Base-by-base conservation (phyloP, 2,113 vertebrate species). In the Stercorarius parasiticus region DNA sequence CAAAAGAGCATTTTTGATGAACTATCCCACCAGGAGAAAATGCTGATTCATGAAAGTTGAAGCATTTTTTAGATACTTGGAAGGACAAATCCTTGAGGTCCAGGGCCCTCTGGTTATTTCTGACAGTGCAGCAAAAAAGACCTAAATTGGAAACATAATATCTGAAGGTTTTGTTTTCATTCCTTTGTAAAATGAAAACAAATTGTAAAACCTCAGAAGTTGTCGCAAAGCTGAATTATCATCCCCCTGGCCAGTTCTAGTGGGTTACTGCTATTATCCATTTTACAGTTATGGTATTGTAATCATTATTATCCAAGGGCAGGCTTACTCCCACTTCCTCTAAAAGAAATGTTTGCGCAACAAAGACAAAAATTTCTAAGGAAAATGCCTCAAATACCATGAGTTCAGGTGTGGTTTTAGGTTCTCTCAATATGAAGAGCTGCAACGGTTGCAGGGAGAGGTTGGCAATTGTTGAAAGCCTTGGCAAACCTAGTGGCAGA, bases 131-230 rank as follows among this genome's bases (percentile, higher is more conserved):
- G 82, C 71, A 93, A 96, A 89, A 90, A 91, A 91, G 82, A 50
- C 49, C 20, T 77, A 97, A 94, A 97, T 96, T 96, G 85, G 94
- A 97, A 96, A 97, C 96, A 96, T 73, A 96, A 82, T 95, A 96
- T 93, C 66, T 92, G 74, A 95, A 96, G 92, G 45, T 93, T 94
- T 92, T 97, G 93, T 96, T 97, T 97, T 96, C 96, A 97, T 97
- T 96, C 96, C 96, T 80, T 42, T 90, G 78, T 85, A 95, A 96
- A 96, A 96, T 15, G 34, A 97, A 97, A 97, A 96, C 90, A 97
- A 97, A 96, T 96, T 94, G 87, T 97, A 94, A 96, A 97, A 97
- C 96, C 96, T 96, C 96, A 96, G 78, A 87, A 97, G 84, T 25
- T 96, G 93, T 94, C 3, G 0, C 93, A 88, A 65, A 95, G 82